Conservation (phyloP, 2,888 invertebrate species). For the Rhimphoctona megacephalus region DNA sequence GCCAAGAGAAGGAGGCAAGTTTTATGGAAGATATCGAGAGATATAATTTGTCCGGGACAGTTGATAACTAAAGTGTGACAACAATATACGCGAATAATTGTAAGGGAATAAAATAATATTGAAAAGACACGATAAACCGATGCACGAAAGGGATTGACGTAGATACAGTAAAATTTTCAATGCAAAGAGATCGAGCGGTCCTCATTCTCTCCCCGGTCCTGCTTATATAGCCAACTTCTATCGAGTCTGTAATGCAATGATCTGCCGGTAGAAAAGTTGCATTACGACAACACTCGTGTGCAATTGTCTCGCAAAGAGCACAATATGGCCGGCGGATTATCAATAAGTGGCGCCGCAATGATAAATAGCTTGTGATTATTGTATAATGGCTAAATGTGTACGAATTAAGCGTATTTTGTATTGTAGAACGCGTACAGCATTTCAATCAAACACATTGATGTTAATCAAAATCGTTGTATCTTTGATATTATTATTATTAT, state of each 20-base stretch:
- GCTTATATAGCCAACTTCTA: background rate
- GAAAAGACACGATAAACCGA: conserved; percentile 72
- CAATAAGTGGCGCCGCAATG: background rate
- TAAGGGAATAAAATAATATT: conserved; percentile 17
- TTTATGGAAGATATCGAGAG: background rate
- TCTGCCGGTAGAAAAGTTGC: background rate
- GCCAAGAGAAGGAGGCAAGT: background rate
- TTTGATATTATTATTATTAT: conserved; percentile 5
- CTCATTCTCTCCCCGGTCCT: background rate
- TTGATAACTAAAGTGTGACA: background rate
- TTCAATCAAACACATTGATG: conserved; percentile 24
- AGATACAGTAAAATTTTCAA: conserved; percentile 58
- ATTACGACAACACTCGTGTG: background rate
- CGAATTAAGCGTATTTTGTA: background rate
- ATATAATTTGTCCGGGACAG: background rate
- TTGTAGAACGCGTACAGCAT: conserved; percentile 1
- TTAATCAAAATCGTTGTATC: conserved; percentile 20
- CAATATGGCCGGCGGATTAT: too few relatives aligned
- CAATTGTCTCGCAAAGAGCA: background rate
- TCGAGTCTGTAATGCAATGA: conserved; percentile 2
- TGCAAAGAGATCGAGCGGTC: conserved; percentile 26
- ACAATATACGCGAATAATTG: conserved; percentile 1
- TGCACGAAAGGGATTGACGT: conserved; percentile 78
- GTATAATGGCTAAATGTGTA: background rate
- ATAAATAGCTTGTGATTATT: background rate